Evolutionary conservation across 2,888 invertebrate species (phyloP), one percentile per base, ranked within the genome.

Genomic region (Eristalinus sepulchralis): DNA sequence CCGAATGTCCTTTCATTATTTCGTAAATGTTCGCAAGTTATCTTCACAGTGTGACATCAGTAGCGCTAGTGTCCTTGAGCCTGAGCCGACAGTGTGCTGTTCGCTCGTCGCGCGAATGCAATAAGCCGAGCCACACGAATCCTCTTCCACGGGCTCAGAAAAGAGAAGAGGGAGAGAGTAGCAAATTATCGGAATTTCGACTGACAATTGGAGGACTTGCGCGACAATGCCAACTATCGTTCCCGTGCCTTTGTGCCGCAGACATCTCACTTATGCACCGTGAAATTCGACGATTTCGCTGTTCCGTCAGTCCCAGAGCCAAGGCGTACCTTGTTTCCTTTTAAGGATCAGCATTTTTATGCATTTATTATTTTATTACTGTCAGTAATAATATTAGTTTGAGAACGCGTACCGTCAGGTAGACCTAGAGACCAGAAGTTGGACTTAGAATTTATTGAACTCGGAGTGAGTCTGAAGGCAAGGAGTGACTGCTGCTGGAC

Each of bases 11-110:
- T 89, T 87, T 76, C 88, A 88, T 91, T 90, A 90, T 90, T 89
- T 90, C 57, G 70, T 88, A 90, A 89, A 90, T 90, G 89, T 88
- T 89, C 88, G 81, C 90, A 90, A 90, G 90, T 91, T 91, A 91
- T 91, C 89, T 90, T 88, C 91, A 89, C 91, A 88, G 90, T 89
- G 88, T 89, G 91, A 90, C 87, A 86, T 84, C 77, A 66, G 81
- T 62, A 17, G 53, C 59, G 20, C 20, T 22, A 60, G 20, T 87
- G 83, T 76, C 83, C 87, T 87, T 87, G 83, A 72, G 64, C 63
- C 31, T 87, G 83, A 72, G 64, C 63, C 31, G 47, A 9, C 31
- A 2, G 22, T 59, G 17, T 17, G 47, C n/a, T 17, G 5, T 64
- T 55, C 53, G n/a, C 24, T 71, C 33, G 86, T 75, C 87, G 87